Evolutionary conservation across 2,113 vertebrate genomes (phyloP).

Genomic region (Casuarius casuarius): DNA sequence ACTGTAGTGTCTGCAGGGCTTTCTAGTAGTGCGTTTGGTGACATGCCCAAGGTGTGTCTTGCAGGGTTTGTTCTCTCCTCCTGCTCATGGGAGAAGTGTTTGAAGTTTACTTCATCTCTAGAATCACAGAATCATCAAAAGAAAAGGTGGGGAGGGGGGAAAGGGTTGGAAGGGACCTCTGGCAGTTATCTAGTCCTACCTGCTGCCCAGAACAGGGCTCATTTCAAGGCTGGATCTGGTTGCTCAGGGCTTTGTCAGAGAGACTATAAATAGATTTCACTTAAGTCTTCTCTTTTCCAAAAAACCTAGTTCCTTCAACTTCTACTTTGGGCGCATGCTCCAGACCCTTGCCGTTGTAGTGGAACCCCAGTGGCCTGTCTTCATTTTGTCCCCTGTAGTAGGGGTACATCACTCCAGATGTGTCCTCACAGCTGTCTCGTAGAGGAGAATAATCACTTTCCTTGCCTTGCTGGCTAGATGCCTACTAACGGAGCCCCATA

Average conservation of each 20-base stretch:
- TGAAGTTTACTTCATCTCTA: neutral
- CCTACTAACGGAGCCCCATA: neutral
- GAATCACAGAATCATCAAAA: neutral
- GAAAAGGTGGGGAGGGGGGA: neutral
- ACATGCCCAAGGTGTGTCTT: neutral
- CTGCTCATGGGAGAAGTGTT: neutral
- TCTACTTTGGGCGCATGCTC: too few relatives aligned
- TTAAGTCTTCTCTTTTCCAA: too few relatives aligned
- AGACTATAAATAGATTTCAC: too few relatives aligned
- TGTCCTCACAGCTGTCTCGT: too few relatives aligned
- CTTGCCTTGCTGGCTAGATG: neutral
- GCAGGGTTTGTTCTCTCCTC: neutral
- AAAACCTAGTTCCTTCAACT: too few relatives aligned
- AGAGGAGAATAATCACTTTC: neutral
- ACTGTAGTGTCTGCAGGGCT: neutral
- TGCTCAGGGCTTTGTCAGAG: too few relatives aligned
- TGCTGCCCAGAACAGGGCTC: neutral
- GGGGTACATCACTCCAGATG: too few relatives aligned
- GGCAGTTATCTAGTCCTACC: neutral
- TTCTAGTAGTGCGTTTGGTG: neutral
- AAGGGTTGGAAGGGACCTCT: neutral
- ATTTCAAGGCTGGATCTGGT: too few relatives aligned
- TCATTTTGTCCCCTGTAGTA: too few relatives aligned
- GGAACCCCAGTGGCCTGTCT: too few relatives aligned
- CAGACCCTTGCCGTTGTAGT: too few relatives aligned